Base-by-base conservation (phyloP, 2,797 vertebrate species). In the Smutsia temminckii region DNA sequence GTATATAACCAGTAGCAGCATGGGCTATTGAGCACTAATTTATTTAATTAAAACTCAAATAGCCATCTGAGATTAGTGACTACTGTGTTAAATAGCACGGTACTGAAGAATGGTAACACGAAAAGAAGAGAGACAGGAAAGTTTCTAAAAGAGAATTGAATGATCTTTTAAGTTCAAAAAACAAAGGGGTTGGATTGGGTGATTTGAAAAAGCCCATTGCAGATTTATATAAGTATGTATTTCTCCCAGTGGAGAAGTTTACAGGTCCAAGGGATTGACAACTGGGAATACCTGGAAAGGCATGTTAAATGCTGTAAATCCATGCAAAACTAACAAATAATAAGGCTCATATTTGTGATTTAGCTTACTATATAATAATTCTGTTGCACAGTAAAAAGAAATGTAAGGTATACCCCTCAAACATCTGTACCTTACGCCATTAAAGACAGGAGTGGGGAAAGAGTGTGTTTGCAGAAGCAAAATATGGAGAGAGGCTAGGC, bases 81-180 rank as follows among this genome's bases (percentile, higher is more conserved):
- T 42, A 8, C 32, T 32, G 29, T 53, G 66, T 59, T 57, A 66
- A 46, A 72, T 69, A 66, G 11, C 29, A 63, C 42, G 29, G 14
- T 86, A 25, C 64, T 20, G 74, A 85, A 64, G 25, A 74, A 80
- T 64, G 37, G 9, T 94, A 34, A 49, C 55, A 32, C 46, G 37
- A 77, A 68, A 88, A 69, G 32, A 21, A 53, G 71, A 85, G 34
- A 85, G 2, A 40, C 32, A n/a, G 32, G 78, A 79, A 75, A 10
- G 13, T 86, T 72, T 63, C 32, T 72, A 55, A 86, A 85, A 63
- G 37, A 74, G 21, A 86, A 29, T 74, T 86, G 27, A 91, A 37
- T 77, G 21, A 42, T 59, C 46, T 85, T 85, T 72, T 94, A 80
- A 63, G 37, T 80, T 86, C 66, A 66, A 80, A 63, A 91, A 86